Evolutionary conservation across 2,888 invertebrate species (phyloP).

Genomic region (Mythimna pallens): DNA sequence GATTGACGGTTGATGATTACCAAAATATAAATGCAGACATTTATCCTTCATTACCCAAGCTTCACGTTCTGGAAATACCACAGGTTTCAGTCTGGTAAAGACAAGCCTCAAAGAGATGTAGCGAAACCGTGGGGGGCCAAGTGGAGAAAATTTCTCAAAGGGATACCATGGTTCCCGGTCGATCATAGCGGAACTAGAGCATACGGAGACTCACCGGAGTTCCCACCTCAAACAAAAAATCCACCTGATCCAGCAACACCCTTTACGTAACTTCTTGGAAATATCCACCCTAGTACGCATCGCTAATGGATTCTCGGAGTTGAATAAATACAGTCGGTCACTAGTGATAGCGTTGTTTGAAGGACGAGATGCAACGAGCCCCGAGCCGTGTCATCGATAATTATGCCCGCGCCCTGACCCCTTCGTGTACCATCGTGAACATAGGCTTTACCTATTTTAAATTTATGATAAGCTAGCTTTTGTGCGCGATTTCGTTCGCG

Average conservation of each 20-base stretch:
- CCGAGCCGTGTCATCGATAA: conserved; percentile 86
- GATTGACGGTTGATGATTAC: no score
- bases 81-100: no score
- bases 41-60: no score
- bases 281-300: not conserved
- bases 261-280: not conserved
- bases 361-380: conserved; percentile 73
- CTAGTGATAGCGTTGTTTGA: conserved; percentile 66
- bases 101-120: no score
- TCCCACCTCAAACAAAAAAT: no score
- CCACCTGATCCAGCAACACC: not conserved
- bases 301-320: conserved; percentile 24
- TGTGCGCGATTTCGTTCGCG: not conserved
- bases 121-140: no score
- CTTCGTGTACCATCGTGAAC: conserved; percentile 67
- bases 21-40: no score
- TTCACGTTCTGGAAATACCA: no score
- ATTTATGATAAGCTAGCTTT: not conserved
- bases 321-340: conserved; percentile 48
- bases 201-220: no score
- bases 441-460: conserved; percentile 21
- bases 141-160: no score
- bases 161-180: no score
- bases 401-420: conserved; percentile 81
- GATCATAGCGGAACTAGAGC: no score